Base-by-base conservation (phyloP, 2,113 vertebrate genomes). In the Etheostoma cragini region DNA sequence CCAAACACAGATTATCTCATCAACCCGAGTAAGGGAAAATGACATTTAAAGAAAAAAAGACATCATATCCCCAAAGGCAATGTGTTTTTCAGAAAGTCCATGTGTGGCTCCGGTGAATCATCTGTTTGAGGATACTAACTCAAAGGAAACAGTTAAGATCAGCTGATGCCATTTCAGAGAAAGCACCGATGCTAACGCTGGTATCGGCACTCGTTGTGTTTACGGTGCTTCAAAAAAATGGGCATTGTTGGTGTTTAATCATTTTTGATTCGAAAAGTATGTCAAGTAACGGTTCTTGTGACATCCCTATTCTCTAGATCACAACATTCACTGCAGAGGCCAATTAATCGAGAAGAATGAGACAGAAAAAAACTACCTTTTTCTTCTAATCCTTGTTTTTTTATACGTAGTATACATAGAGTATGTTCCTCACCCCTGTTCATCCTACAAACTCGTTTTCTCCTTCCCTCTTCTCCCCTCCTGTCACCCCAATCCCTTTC, bases 131-230 rank as follows among this genome's bases (percentile, higher is more conserved):
- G 63, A 82, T 69, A 35, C 60, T 12, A 72, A 73, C 64, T 79
- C 65, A 78, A 58, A 87, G 49, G 52, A 63, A 73, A 75, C 57
- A 24, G n/a, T 22, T 62, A 5, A 78, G 47, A 90, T 81, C 69
- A 78, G 69, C 69, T 74, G 61, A 78, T 74, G 84, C 60, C 68
- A 84, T 86, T 52, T 76, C 58, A 63, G 45, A 49, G 64, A 77
- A 30, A 30, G 30, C 30, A 30, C 30, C 30, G 30, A 30, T 30
- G 30, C 30, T 30, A 30, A 30, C 30, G 4, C 30, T 30, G 30
- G 30, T 30, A 30, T 30, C 30, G 30, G 30, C 30, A 30, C 30
- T 2, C 26, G 26, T 30, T 30, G 30, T 30, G 3, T 30, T 30
- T 30, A 30, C 30, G 3, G 30, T 30, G 30, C 2, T 30, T 30